Evolutionary conservation across 37 sponge, comb jelly and placozoan genomes (phyloP).

Genomic region (Theonella swinhoei): DNA sequence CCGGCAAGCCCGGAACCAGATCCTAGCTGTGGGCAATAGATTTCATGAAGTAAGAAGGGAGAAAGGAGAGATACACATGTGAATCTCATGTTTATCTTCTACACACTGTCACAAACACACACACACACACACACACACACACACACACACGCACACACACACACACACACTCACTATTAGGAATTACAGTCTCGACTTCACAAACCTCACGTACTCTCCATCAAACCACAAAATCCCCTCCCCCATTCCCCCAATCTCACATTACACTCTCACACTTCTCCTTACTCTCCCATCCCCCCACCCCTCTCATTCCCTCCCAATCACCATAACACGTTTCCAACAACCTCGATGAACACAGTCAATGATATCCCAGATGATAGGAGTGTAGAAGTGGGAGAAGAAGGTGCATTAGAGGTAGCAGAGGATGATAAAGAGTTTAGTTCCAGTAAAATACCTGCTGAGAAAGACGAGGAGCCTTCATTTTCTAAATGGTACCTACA

Average conservation of each 20-base stretch:
- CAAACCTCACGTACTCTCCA: background rate
- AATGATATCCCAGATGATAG: too few relatives aligned
- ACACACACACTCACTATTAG: conserved; percentile 15
- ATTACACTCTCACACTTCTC: too few relatives aligned
- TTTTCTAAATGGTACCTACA: too few relatives aligned
- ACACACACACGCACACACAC: too few relatives aligned
- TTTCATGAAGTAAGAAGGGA: conserved; percentile 44
- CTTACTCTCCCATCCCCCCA: too few relatives aligned
- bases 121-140: too few relatives aligned
- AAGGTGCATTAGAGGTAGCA: too few relatives aligned
- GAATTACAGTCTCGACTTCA: background rate
- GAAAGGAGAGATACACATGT: background rate
- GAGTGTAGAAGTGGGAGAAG: too few relatives aligned
- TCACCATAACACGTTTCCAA: background rate
- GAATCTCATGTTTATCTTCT: background rate
- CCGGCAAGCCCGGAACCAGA: background rate
- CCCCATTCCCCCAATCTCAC: background rate
- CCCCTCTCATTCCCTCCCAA: background rate
- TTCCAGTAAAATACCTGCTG: too few relatives aligned
- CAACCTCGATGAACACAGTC: background rate
- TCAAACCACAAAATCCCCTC: background rate
- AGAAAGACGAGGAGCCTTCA: too few relatives aligned
- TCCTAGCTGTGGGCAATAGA: conserved; percentile 2
- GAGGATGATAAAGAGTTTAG: too few relatives aligned
- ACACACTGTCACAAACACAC: conserved; percentile 9